These are phyloP conservation scores for Zaprionus vittiger DNA, from an alignment of 1,140 invertebrate genomes.

Conservation along the genomic window DNA sequence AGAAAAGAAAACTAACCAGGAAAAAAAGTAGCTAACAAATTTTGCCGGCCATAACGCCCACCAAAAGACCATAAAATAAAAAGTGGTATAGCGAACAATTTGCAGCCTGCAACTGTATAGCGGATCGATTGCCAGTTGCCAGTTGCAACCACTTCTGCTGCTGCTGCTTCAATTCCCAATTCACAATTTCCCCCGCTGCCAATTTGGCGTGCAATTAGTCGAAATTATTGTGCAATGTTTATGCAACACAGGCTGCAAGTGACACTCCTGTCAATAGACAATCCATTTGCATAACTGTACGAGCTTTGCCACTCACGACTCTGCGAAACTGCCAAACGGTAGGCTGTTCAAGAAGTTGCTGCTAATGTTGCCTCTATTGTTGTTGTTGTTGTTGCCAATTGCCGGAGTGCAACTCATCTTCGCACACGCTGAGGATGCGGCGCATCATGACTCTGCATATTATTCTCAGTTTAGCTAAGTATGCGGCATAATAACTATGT, in stretches of 20 bases:
- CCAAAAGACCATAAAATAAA: slow-evolving; percentile 29
- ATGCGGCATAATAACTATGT: slow-evolving; percentile 60
- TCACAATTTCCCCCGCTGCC: slow-evolving; percentile 19
- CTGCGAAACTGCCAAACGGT: slow-evolving; percentile 28
- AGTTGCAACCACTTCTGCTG: slow-evolving; percentile 17
- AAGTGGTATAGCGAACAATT: slow-evolving; percentile 30
- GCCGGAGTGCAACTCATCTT: slow-evolving; percentile 74
- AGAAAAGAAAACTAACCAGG: not conserved
- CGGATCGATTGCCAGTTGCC: slow-evolving; percentile 31
- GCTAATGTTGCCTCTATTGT: slow-evolving; percentile 8
- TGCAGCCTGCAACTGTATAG: slow-evolving; percentile 60
- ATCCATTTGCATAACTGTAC: slow-evolving; percentile 76
- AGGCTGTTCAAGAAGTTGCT: slow-evolving; percentile 18
- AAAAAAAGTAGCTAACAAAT: slow-evolving; percentile 72
- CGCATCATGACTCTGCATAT: slow-evolving; percentile 68
- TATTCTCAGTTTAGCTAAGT: slow-evolving; percentile 49
- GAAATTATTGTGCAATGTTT: slow-evolving; percentile 82
- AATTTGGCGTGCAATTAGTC: slow-evolving; percentile 79
- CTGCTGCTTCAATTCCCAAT: slow-evolving; percentile 24
- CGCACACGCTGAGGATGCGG: slow-evolving; percentile 59
- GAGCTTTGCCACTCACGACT: slow-evolving; percentile 62
- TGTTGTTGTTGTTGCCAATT: slow-evolving; percentile 28
- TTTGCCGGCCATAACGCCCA: slow-evolving; percentile 67
- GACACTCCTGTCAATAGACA: slow-evolving; percentile 78
- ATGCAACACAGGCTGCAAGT: slow-evolving; percentile 71